Conservation (phyloP, 30 jellyfish, hydroid and myxozoan species). For the Haliclystus octoradiatus region DNA sequence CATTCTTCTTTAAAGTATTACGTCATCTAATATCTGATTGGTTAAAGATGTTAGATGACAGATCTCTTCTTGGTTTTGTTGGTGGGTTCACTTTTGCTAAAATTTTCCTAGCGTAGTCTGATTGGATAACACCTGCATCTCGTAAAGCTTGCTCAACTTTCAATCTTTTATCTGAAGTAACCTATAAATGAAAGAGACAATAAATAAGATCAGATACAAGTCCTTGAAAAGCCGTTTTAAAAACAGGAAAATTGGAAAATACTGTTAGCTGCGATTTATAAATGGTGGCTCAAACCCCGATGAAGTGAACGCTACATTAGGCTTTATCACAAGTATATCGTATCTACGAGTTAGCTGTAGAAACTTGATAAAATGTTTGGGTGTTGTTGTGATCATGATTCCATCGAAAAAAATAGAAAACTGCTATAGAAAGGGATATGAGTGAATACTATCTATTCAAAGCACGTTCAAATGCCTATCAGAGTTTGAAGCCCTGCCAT, state of each 20-base stretch:
- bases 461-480: too few relatives aligned
- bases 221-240: not conserved
- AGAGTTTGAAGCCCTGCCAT: too few relatives aligned
- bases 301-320: too few relatives aligned
- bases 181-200: slow-evolving; percentile 12
- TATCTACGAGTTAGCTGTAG: too few relatives aligned
- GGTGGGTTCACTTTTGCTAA: slow-evolving; percentile 65
- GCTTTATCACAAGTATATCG: too few relatives aligned
- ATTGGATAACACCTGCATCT: slow-evolving; percentile 53
- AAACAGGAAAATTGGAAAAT: not conserved
- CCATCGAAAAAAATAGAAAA: too few relatives aligned
- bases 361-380: too few relatives aligned
- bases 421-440: too few relatives aligned
- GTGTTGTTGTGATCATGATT: too few relatives aligned
- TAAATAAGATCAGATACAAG: not conserved
- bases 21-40: too few relatives aligned
- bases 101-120: slow-evolving; percentile 64
- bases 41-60: slow-evolving; percentile 45
- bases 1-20: too few relatives aligned
- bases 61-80: slow-evolving; percentile 66
- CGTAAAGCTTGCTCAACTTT: slow-evolving; percentile 67
- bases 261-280: not conserved
- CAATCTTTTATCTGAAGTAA: slow-evolving; percentile 45
- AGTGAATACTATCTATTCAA: too few relatives aligned
- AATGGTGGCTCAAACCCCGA: not conserved